Conservation (phyloP, 2,797 vertebrate species). For the Falco biarmicus region DNA sequence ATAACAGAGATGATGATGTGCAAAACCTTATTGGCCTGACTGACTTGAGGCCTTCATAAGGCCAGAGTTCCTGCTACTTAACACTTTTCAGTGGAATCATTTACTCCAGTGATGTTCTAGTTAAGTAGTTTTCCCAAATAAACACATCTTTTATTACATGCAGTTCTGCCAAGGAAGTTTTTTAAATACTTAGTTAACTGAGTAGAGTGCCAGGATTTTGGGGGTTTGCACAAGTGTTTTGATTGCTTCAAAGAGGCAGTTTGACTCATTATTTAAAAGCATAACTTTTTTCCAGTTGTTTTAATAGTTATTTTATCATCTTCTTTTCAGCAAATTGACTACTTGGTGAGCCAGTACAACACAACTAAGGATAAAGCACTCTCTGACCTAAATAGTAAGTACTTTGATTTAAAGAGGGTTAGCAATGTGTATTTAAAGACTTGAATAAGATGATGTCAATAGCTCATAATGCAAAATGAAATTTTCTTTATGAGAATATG, state of each 20-base stretch:
- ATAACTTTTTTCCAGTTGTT: neutral
- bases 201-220: neutral
- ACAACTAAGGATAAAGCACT: slow-evolving; percentile 88
- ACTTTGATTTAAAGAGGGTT: neutral
- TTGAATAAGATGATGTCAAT: neutral
- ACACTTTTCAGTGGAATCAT: neutral
- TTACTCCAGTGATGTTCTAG: neutral
- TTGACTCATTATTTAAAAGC: neutral
- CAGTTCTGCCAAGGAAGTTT: neutral
- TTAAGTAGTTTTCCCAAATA: neutral
- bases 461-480: neutral
- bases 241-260: neutral
- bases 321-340: slow-evolving; percentile 90
- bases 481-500: neutral
- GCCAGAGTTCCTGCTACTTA: neutral
- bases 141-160: neutral
- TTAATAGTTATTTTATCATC: neutral
- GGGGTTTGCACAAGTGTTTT: neutral
- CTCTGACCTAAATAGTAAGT: slow-evolving; percentile 93
- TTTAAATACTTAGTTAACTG: neutral
- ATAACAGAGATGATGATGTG: neutral
- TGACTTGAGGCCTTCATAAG: neutral
- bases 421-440: neutral
- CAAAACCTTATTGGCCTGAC: neutral
- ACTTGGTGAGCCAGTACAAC: slow-evolving; percentile 87